Evolutionary conservation across 2,113 vertebrate genomes (phyloP), one percentile per base, ranked within the genome.

Genomic region (Nesoenas mayeri): DNA sequence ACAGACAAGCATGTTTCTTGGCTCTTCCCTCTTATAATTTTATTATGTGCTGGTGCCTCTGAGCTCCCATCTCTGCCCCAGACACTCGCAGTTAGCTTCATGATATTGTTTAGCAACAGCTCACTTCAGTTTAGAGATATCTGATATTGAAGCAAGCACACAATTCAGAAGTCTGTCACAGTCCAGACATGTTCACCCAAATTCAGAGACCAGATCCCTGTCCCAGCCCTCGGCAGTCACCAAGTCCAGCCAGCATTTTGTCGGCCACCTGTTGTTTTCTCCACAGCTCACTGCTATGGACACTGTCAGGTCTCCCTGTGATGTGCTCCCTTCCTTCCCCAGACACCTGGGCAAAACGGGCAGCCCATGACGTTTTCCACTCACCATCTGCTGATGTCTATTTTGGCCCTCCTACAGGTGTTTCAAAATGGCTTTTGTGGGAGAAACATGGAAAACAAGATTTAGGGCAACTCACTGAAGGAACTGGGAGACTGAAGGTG

Each of bases 141-240:
- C 12, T 70, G 60, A 10, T 31, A 10, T 1, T 16, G 44, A 28
- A 94, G 15, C 44, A 58, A 91, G 19, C 11, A 8, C 22, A 22
- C 20, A 4, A 4, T 65, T 71, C 44, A 13, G 25, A 72, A 69
- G 17, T 19, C 44, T 9, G 1, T 15, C 71, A 40, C 31, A 13
- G 26, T 29, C 11, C 64, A 38, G 56, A 28, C 4, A 28, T 0
- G 0, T n/a, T 65, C 25, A 20, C 25, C 20, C 11, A 40, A 26
- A 65, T 56, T 5, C 32, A n/a, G 58, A 48, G 26, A 16, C 15
- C 38, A 47, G n/a, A 32, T 31, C n/a, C 19, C n/a, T 0, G 0
- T 32, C 62, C 36, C 42, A 10, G 38, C 22, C 50, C 36, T 50
- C 38, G 31, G 31, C 17, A 70, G 79, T 21, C 40, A 28, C 44